Base-by-base conservation (phyloP, 2,113 vertebrate species). In the Chiloscyllium plagiosum region DNA sequence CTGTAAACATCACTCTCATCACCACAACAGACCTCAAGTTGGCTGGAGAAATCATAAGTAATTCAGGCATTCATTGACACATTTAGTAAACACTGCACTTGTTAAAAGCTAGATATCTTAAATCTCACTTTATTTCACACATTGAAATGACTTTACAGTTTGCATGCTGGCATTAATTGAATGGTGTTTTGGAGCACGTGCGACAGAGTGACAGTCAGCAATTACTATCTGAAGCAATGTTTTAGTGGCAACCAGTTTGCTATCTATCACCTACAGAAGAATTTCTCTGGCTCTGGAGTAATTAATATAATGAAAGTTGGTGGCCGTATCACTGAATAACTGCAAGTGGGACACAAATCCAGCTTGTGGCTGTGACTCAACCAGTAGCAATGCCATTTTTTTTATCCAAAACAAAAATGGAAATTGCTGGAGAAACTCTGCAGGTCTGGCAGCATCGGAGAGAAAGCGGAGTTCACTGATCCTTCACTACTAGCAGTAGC, bases 91-190 rank as follows among this genome's bases (percentile, higher is more conserved):
- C 68, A 72, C 68, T 13, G 29, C 93, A 95, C 42, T 95, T 95
- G 66, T 72, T 95, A 72, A 42, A 95, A 95, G 93, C 66, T 94
- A 47, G 65, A 94, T 70, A 70, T 69, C 22, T 72, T 47, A 95
- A 95, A 95, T 65, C 69, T 72, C n/a, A 15, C 42, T 50, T 70
- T 95, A 69, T 95, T 95, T 95, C 93, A 95, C 93, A 95, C 66
- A 72, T 72, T 95, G 93, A 95, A 72, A 95, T 69, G 22, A 72
- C 66, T 72, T 95, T 95, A 72, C 37, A 69, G 93, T 95, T 95
- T 95, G 42, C 50, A 50, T 70, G 42, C 22, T 72, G 24, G 20
- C 61, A 72, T 72, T 70, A 95, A 72, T 50, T 95, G 66, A 42
- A 94, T 26, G 93, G n/a, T 94, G 24, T 42, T 70, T 94, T 93